These are phyloP conservation scores for Gallinago paraguaiae DNA, from an alignment of 2,113 vertebrate genomes.

Conservation along the genomic window DNA sequence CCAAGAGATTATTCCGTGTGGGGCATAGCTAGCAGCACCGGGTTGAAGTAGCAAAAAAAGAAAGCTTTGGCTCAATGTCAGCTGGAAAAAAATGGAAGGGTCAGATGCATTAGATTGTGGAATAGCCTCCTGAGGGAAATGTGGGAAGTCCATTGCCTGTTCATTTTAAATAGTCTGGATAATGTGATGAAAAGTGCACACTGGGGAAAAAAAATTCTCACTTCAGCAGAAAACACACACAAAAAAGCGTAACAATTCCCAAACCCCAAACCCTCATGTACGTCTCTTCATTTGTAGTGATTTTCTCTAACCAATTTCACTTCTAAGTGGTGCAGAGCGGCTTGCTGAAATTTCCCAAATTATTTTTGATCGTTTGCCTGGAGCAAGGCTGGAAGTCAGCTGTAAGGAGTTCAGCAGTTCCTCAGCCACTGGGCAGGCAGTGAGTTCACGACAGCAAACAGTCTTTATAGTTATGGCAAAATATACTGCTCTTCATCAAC, in stretches of 20 bases:
- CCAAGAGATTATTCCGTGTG: not conserved
- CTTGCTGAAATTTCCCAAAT: not conserved
- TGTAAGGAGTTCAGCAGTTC: not conserved
- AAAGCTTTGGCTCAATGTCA: not conserved
- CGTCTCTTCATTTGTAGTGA: not conserved
- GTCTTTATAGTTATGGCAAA: not conserved
- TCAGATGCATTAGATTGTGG: not conserved
- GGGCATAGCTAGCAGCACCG: not conserved
- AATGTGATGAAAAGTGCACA: not conserved
- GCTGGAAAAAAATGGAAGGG: not conserved
- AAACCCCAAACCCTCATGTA: not conserved
- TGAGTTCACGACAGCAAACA: not conserved
- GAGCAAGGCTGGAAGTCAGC: not conserved
- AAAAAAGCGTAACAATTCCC: not conserved
- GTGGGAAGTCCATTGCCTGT: not conserved
- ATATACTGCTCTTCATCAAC: not conserved
- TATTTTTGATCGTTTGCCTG: not conserved
- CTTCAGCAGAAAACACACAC: not conserved
- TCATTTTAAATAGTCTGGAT: constrained; percentile 2
- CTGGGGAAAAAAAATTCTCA: not conserved
- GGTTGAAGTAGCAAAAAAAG: not conserved
- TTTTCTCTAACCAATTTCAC: not conserved
- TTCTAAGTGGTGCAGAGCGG: not conserved
- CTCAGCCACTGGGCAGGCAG: not conserved
- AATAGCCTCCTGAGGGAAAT: not conserved